Percentiles rank a stretch among this genome's conserved stretches.
Evolutionary conservation across 2,113 vertebrate genomes (phyloP).

Genomic region (Seriola dumerili): DNA sequence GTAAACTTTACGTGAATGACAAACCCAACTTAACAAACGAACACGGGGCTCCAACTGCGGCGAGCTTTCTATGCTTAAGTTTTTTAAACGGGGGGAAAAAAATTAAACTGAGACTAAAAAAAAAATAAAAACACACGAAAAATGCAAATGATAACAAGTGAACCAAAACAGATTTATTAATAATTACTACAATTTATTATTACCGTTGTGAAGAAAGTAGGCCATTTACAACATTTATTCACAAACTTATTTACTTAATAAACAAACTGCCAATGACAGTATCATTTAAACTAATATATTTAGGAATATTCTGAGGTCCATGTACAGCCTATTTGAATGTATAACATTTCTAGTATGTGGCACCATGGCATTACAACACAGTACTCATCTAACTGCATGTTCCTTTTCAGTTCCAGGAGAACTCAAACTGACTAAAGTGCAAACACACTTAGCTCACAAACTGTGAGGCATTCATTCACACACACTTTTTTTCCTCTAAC

Average conservation of each 20-base stretch:
- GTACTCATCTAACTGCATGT: conserved; percentile 58
- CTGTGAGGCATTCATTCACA: conserved; percentile 42
- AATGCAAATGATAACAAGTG: conserved; percentile 45
- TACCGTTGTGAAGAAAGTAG: conserved; percentile 75
- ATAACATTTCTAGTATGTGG: conserved; percentile 79
- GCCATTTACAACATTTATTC: conserved; percentile 81
- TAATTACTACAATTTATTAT: conserved; percentile 74
- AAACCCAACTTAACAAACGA: not conserved
- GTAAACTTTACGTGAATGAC: conserved; percentile 41
- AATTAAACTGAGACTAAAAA: not conserved
- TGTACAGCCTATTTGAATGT: conserved; percentile 77
- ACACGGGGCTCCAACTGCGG: not conserved
- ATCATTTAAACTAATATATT: conserved; percentile 72
- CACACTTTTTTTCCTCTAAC: conserved; percentile 8
- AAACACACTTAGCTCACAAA: conserved; percentile 56
- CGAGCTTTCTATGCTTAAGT: not conserved
- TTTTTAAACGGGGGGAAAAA: not conserved
- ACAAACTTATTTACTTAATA: conserved; percentile 73
- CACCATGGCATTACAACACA: conserved; percentile 74
- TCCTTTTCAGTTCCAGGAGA: conserved; percentile 48
- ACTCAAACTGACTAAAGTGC: conserved; percentile 71
- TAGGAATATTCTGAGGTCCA: conserved; percentile 70
- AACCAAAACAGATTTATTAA: conserved; percentile 78
- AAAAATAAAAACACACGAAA: not conserved
- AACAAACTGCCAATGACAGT: conserved; percentile 80